Percentiles rank a stretch among this genome's conserved stretches.
Conservation (phyloP, 2,797 vertebrate genomes). For the Siniperca undulata region DNA sequence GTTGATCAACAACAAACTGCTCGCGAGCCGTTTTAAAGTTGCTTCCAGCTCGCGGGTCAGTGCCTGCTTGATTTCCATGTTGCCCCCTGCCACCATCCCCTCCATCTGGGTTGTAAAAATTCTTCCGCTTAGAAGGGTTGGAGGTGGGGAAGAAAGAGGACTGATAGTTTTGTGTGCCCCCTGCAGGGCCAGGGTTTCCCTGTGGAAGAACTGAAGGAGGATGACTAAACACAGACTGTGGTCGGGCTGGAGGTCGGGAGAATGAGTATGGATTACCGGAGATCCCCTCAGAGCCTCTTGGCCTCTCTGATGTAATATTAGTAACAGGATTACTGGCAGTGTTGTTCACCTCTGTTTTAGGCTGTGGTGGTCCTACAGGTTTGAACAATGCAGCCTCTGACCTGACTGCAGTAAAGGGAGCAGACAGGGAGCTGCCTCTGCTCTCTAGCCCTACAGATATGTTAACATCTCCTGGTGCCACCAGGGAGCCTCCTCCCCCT, state of each 20-base stretch:
- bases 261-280: constrained; percentile 35
- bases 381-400: constrained; percentile 62
- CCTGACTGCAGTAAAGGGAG: constrained; percentile 33
- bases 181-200: constrained; percentile 39
- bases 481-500: constrained; percentile 67
- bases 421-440: constrained; percentile 58
- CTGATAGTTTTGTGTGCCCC: constrained; percentile 66
- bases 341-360: constrained; percentile 54
- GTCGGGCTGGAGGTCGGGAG: constrained; percentile 42
- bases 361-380: constrained; percentile 46
- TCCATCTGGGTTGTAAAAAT: constrained; percentile 78
- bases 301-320: constrained; percentile 45
- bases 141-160: constrained; percentile 73
- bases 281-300: constrained; percentile 47
- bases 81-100: constrained; percentile 68
- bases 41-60: constrained; percentile 59
- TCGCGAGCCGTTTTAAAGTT: constrained; percentile 93
- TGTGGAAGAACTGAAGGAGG: constrained; percentile 60
- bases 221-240: constrained; percentile 80
- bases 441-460: constrained; percentile 81
- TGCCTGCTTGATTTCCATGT: constrained; percentile 54
- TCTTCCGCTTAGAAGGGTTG: constrained; percentile 87
- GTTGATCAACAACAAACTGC: constrained; percentile 91
- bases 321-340: constrained; percentile 18
- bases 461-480: constrained; percentile 80